Evolutionary conservation across 1,140 invertebrate species (phyloP), one percentile per base, ranked within the genome.

Genomic region (Cecropterus lyciades): DNA sequence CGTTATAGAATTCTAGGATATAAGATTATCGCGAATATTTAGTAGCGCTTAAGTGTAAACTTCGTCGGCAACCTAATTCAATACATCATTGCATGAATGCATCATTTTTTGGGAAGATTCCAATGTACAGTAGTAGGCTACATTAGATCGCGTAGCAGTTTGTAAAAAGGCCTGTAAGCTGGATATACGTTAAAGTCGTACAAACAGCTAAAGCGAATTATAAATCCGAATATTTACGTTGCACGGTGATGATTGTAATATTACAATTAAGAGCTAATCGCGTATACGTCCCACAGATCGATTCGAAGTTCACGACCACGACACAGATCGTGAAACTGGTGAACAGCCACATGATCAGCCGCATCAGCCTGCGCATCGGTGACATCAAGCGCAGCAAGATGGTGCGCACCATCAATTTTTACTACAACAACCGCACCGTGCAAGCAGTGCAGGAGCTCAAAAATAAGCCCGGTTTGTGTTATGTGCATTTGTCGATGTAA

Each of bases 371-470:
- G 10, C 95, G 98, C 45, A 98, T 99, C 72, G 97, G 96, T 11
- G 99, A 99, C 92, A 93, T 99, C 40, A 99, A 99, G 87, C 94
- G 98, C 69, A 98, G 97, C 9, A 99, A 99, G 93, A 99, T 99
- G 98, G 98, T 99, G 64, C 95, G 98, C 52, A 97, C 97, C 0
- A 96, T 99, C 70, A 99, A 98, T 86, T 97, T 99, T 65, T 99
- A 98, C 87, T 99, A 99, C 93, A 99, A 99, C 84, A 99, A 99
- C 89, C 94, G 98, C 45, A 97, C 95, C 55, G 98, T 99, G 0
- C 98, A 99, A 84, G 98, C 98, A 10, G 98, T 99, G 2, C 98
- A 99, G 16, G 99, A 99, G 88, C 93, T 99, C 0, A 99, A 99
- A 92, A 99, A 99, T 89, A 97, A 97, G 89, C 97, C 96, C n/a